Percentiles rank a stretch among this genome's conserved stretches.
These are phyloP conservation scores for Nemopilema nomurai DNA, from an alignment of 30 jellyfish, hydroid and myxozoan species.

Conservation along the genomic window DNA sequence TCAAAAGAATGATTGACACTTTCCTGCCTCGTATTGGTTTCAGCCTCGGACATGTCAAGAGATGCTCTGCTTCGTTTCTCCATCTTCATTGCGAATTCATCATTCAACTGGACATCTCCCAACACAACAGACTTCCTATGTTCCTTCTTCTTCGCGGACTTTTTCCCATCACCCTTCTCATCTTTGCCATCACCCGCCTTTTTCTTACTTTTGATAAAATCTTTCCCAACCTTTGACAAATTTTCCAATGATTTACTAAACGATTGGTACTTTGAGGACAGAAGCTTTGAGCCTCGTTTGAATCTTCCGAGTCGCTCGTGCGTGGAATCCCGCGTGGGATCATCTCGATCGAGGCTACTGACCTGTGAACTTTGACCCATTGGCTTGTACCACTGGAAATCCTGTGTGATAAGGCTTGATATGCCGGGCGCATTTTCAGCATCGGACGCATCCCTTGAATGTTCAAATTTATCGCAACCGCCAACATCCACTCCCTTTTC, in stretches of 20 bases:
- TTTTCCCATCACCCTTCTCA: conserved; percentile 2
- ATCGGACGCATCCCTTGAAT: conserved; percentile 3
- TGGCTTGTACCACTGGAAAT: conserved; percentile 55
- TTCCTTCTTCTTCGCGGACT: conserved; percentile 25
- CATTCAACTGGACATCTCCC: conserved; percentile 55
- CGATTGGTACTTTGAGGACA: conserved; percentile 48
- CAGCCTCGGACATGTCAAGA: conserved; percentile 16
- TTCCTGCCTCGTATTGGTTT: background rate
- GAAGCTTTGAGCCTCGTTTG: conserved; percentile 60
- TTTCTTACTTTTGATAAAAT: conserved; percentile 20
- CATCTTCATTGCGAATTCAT: conserved; percentile 65
- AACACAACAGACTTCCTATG: conserved; percentile 31
- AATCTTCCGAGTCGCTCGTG: conserved; percentile 56
- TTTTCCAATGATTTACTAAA: conserved; percentile 56
- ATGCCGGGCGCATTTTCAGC: background rate
- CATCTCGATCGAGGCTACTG: conserved; percentile 25
- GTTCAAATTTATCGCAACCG: background rate
- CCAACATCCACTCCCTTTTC: conserved; percentile 51
- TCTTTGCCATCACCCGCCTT: conserved; percentile 19
- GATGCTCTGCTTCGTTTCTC: conserved; percentile 48
- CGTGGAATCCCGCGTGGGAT: conserved; percentile 39
- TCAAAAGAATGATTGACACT: too few species aligned
- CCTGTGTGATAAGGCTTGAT: conserved; percentile 47
- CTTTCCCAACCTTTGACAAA: conserved; percentile 54
- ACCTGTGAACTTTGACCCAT: background rate